Base-by-base conservation (phyloP, 2,888 invertebrate genomes). In the Schizaphis graminum region DNA sequence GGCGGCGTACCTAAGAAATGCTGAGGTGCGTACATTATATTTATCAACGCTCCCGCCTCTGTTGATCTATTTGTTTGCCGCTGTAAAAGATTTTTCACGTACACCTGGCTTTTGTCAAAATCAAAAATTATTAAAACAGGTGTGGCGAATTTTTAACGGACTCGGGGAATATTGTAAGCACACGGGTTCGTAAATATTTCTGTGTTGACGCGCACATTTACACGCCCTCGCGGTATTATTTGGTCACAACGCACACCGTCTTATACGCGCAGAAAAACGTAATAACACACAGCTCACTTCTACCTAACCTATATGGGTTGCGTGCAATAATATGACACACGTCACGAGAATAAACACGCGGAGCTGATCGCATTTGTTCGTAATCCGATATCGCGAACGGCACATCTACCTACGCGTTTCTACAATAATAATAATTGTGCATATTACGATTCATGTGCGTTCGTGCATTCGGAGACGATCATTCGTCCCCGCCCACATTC, bases 341-440 rank as follows among this genome's bases (percentile, higher is more conserved):
- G 47, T 56, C 91, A 26, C n/a, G 57, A 56, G 85, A n/a, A 85
- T 47, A 85, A 57, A 57, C 85, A 57, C n/a, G 41, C 10, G 8
- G 35, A 44, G 56, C 56, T 3, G 67, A 90, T 90, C 24, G 90
- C 35, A 49, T 91, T 47, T 26, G 10, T 47, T n/a, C 35, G 67
- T 26, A 91, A 91, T 91, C 56, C 91, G 56, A 91, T 91, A 91
- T 85, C 24, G 24, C 21, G 21, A 21, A 85, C n/a, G 91, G 77
- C 24, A 67, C 53, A 28, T 2, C 24, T 3, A 85, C 35, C 67
- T 77, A n/a, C n/a, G 16, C 4, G 16, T 67, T 77, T 16, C n/a
- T 7, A 77, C n/a, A 13, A 67, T 61, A 35, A 84, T 84, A 13
- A 67, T 61, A 35, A 84, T 84, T 84, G 2, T 41, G 85, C 4